Evolutionary conservation across 2,797 vertebrate genomes (phyloP), one percentile per base, ranked within the genome.

Genomic region (Centroberyx gerrardi): DNA sequence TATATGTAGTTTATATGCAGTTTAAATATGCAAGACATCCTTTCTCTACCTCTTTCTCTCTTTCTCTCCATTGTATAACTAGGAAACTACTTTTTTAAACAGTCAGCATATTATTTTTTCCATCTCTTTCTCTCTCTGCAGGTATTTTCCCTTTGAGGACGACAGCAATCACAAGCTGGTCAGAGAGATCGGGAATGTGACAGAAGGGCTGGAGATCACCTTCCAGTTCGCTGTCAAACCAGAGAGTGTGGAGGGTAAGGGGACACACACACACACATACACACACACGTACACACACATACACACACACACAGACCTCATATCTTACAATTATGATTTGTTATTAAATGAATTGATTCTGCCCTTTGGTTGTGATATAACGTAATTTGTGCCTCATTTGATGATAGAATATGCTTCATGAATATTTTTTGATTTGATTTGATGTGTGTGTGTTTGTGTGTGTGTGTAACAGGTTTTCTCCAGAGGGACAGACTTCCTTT

Each of bases 141-240:
- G 95, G 4, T 95, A 90, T 85, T 96, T 95, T 75, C 93, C 94
- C 1, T 93, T 84, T 42, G 90, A 94, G 52, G 90, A 93, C 0
- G 84, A 90, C 58, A 74, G 83, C 4, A 74, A 82, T 40, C 92
- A 96, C 83, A 91, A 77, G 48, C 68, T 95, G 54, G 80, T 94
- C 40, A 91, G 67, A 62, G 83, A 91, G 15, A 92, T 96, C 0
- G 95, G 95, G 5, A 95, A 95, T 10, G 94, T 95, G 33, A 95
- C 93, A 22, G 92, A 72, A 0, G 93, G 88, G 5, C 42, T 90
- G 13, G 93, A 96, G 83, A 70, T 95, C 74, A 95, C 94, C 4
- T 86, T 93, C 59, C 90, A 96, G 86, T 96, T 95, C 69, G 92
- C 92, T 44, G 90, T 95, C 10, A 95, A 88, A 88, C 85, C 90